Base-by-base conservation (phyloP, 1,140 invertebrate genomes). In the Bombus consobrinus region DNA sequence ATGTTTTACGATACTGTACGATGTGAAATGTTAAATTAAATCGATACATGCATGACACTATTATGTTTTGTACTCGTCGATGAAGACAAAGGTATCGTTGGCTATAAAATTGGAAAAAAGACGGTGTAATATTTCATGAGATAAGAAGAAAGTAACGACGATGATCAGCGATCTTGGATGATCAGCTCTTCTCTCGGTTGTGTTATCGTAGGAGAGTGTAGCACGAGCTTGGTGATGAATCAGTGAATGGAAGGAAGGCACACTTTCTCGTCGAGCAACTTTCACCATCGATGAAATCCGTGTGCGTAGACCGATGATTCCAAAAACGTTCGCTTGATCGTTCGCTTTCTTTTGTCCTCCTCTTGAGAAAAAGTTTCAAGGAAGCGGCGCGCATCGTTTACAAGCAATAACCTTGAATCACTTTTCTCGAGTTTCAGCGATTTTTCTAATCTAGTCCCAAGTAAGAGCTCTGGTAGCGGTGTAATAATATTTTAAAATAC, bases 221-320 rank as follows among this genome's bases (percentile, higher is more conserved):
- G 2, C 69, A n/a, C 41, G 15, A n/a, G 47, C 47, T 53, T 53
- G 47, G 47, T 86, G 87, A 85, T 94, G 94, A 95, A 94, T 95
- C 94, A 95, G 92, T 93, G 93, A 95, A 93, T 92, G 93, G 93
- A 95, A 94, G 94, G 94, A 95, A 95, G 94, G 92, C 94, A 91
- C 92, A 94, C 94, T 95, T 95, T 95, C 95, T 93, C 94, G 93
- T 88, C 89, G 91, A 88, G 91, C 93, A 93, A 95, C 94, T 95
- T 95, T 95, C 95, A 95, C 95, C 95, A 89, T 95, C 94, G 93
- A 95, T 95, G 91, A 92, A 93, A 92, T 87, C 88, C 76, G 81
- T 88, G 72, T 88, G 88, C 91, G 76, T 89, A 89, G 90, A 91
- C 87, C 87, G 86, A 87, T 90, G 47, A 53, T 90, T 62, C 91